Conservation (phyloP, 1,140 invertebrate genomes). For the Drosophila lacertosa region DNA sequence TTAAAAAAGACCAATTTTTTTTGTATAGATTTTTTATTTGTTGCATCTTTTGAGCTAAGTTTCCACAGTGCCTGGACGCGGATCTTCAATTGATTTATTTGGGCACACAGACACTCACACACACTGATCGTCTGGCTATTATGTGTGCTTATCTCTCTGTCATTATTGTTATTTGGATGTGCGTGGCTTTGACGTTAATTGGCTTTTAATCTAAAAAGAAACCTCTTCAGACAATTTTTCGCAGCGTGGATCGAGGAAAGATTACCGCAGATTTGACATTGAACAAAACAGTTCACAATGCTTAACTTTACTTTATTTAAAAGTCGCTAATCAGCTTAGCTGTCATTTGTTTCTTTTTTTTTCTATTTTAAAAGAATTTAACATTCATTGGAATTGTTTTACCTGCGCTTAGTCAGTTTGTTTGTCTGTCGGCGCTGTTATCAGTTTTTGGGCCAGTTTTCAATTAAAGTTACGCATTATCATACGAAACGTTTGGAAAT, state of each 20-base stretch:
- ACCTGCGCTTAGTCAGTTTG: constrained; percentile 31
- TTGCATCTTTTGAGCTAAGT: background rate
- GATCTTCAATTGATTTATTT: constrained; percentile 12
- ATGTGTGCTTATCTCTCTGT: constrained; percentile 19
- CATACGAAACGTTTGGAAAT: constrained; percentile 8
- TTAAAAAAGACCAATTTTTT: no score
- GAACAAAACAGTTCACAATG: no score
- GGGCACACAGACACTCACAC: background rate
- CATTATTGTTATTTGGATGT: constrained; percentile 9
- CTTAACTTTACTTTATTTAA: background rate
- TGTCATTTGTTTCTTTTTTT: no score
- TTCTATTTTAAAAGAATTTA: no score
- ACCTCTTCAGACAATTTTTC: constrained; percentile 24
- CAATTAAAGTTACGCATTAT: constrained; percentile 19
- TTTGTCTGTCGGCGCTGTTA: constrained; percentile 7
- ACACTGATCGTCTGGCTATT: background rate
- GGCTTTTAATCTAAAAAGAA: constrained; percentile 41
- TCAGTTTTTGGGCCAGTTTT: constrained; percentile 3
- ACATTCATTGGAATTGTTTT: background rate
- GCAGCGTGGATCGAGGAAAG: constrained; percentile 3
- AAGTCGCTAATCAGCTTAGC: no score
- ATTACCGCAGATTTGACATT: background rate
- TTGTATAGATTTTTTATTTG: background rate
- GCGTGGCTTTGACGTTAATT: constrained; percentile 42
- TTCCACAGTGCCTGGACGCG: background rate